These are phyloP conservation scores for Elysia chlorotica DNA, from an alignment of 1,140 invertebrate species.

Conservation along the genomic window DNA sequence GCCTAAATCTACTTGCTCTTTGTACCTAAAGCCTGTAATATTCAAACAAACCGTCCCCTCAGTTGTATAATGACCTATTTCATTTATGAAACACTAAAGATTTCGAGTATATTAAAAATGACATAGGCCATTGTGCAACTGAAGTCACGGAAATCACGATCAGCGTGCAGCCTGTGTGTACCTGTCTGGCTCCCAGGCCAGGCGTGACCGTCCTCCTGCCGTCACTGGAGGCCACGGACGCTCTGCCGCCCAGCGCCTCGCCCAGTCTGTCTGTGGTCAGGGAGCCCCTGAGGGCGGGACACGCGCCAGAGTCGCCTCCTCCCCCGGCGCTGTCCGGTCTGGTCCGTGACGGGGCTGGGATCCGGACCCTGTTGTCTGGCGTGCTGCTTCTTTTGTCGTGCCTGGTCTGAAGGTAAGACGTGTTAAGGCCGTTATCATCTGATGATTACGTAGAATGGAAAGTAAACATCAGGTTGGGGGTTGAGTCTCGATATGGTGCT, in stretches of 20 bases:
- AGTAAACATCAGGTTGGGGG: too few relatives aligned
- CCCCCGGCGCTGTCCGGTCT: too few relatives aligned
- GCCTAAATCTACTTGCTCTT: too few relatives aligned
- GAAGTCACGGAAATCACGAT: neutral
- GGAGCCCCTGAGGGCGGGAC: neutral
- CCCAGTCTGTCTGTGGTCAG: slow-evolving; percentile 4
- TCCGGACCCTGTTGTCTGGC: slow-evolving; percentile 35
- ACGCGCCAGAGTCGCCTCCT: too few relatives aligned
- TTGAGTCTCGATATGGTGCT: too few relatives aligned
- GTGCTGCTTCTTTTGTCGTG: slow-evolving; percentile 37
- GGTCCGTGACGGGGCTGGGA: slow-evolving; percentile 26
- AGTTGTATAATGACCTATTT: too few relatives aligned
- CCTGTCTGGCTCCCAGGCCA: neutral
- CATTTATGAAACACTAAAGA: too few relatives aligned
- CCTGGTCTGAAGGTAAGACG: neutral
- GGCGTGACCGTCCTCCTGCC: slow-evolving; percentile 40
- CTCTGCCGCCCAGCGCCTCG: neutral
- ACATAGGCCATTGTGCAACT: neutral
- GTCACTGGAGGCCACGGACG: slow-evolving; percentile 29
- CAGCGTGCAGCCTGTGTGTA: neutral
- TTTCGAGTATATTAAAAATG: neutral
- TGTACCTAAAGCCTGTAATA: too few relatives aligned
- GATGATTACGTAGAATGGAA: too few relatives aligned
- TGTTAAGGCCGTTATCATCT: too few relatives aligned
- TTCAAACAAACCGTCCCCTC: too few relatives aligned